Evolutionary conservation across 2,113 vertebrate species (phyloP), one percentile per base, ranked within the genome.

Genomic region (Silurus glanis): DNA sequence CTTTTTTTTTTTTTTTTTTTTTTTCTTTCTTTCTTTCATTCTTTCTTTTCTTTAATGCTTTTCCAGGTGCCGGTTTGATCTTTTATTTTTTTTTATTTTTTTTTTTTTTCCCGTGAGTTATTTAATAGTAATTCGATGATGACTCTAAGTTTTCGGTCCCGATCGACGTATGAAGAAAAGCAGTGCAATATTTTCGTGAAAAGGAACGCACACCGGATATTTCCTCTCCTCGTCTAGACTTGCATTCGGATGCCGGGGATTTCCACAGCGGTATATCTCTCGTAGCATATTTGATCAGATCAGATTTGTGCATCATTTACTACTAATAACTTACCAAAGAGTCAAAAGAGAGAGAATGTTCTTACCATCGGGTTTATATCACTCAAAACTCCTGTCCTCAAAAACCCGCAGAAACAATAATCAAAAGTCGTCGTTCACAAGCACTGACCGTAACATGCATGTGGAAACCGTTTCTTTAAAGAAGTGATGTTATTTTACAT

Each of bases 131-230:
- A 64, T 74, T 47, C 0, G 49, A 55, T 37, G 28, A 74, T 47
- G n/a, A 51, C 25, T 81, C 78, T 86, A 64, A 61, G 62, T 55
- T n/a, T 80, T 78, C 19, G 47, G 12, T 69, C 53, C 87, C 9
- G 3, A 49, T 19, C 28, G 23, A 49, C 37, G 7, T 69, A 19
- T 62, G 59, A 84, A 25, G n/a, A 56, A 62, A 86, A 84, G 55
- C 75, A 75, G 88, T 89, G 75, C 88, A 86, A 89, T 88, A 85
- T 25, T 82, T 51, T 55, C 23, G 16, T 85, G 23, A 51, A 66
- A 78, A 64, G 4, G 37, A 66, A 17, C 45, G 23, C 61, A 25
- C 45, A 17, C 5, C 4, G 1, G 37, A 17, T 58, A 79, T 79
- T 58, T 79, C 7, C 14, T 58, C 6, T 37, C 76, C 25, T 28